phyloP scores from a whole-genome alignment of 2,113 vertebrate species.

The Peromyscus polionotus region DNA sequence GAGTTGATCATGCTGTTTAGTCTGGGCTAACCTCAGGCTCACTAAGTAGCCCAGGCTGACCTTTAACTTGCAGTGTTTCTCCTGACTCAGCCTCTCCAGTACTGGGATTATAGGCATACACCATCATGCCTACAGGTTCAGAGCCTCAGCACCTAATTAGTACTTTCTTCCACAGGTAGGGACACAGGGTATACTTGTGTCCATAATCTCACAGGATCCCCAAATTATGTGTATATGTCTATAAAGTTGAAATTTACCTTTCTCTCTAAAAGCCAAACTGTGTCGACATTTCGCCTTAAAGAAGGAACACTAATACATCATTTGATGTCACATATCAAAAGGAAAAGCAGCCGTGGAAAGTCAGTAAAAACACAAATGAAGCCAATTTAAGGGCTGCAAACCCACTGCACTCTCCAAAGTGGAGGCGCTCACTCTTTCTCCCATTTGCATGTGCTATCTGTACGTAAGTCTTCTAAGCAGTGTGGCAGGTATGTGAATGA shows the following conservation, averaged over 20 bases:
- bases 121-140: background rate
- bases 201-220: background rate
- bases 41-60: background rate
- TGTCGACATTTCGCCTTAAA: slow-evolving; percentile 20
- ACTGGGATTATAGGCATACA: background rate
- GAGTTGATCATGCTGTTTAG: background rate
- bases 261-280: slow-evolving; percentile 41
- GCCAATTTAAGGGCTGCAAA: background rate
- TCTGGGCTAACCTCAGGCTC: background rate
- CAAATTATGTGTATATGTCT: background rate
- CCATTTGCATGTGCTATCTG: background rate
- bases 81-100: background rate
- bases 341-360: background rate
- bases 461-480: background rate
- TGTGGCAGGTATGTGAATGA: background rate
- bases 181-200: background rate
- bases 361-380: background rate
- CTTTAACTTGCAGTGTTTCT: background rate
- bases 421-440: background rate
- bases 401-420: background rate
- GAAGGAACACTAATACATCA: slow-evolving; percentile 4
- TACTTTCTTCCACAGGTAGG: background rate
- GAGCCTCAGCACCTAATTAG: background rate
- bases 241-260: background rate
- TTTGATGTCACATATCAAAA: slow-evolving; percentile 21